These are phyloP conservation scores for Caenorhabditis inopinata DNA, from an alignment of 1,140 invertebrate genomes.

Conservation along the genomic window DNA sequence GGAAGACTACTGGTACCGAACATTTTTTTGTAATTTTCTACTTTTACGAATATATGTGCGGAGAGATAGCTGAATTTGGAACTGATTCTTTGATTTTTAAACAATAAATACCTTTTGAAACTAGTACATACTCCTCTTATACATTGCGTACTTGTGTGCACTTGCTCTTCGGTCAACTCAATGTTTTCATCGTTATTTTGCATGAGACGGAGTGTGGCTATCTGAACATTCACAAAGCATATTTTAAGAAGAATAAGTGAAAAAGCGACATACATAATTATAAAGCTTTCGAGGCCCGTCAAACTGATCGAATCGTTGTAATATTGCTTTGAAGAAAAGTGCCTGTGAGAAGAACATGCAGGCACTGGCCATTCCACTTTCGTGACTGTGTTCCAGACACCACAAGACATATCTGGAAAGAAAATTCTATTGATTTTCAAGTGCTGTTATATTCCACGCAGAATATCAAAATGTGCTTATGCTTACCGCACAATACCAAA, in stretches of 20 bases:
- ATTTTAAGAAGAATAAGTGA: not conserved
- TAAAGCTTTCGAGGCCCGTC: constrained; percentile 87
- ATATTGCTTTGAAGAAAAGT: constrained; percentile 84
- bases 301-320: constrained; percentile 87
- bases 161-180: constrained; percentile 33
- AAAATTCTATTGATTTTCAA: too few species aligned
- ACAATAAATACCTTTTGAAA: constrained; percentile 69
- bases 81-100: not conserved
- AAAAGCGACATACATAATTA: constrained; percentile 80
- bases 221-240: constrained; percentile 38
- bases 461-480: too few species aligned
- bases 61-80: constrained; percentile 23
- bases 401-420: constrained; percentile 80
- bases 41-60: constrained; percentile 82
- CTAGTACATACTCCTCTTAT: constrained; percentile 6
- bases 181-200: not conserved
- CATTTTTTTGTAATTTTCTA: not conserved
- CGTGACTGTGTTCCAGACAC: constrained; percentile 90
- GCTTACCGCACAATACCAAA: too few species aligned
- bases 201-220: constrained; percentile 42
- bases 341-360: constrained; percentile 87
- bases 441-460: too few species aligned
- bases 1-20: not conserved
- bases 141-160: constrained; percentile 43
- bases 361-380: constrained; percentile 89